Evolutionary conservation across 2,113 vertebrate genomes (phyloP).

Genomic region (Neotoma lepida): DNA sequence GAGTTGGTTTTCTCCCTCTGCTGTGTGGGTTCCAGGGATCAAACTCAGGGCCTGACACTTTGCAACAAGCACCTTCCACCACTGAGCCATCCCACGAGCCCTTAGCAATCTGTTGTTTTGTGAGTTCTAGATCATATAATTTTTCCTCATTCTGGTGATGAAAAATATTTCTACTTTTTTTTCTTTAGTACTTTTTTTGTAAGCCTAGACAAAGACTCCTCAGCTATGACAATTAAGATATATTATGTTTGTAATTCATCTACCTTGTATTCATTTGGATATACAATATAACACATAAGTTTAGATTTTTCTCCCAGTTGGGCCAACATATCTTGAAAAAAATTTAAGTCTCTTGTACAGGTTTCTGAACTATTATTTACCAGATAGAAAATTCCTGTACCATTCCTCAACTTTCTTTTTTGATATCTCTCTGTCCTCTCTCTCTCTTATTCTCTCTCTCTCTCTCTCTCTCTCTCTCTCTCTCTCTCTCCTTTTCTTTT

Average conservation of each 20-base stretch:
- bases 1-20: neutral
- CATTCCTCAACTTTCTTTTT: neutral
- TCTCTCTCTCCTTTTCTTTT: neutral
- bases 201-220: neutral
- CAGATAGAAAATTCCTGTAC: neutral
- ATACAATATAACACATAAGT: neutral
- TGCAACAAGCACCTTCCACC: neutral
- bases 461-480: neutral
- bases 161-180: neutral
- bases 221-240: neutral
- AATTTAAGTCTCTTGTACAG: neutral
- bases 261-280: neutral
- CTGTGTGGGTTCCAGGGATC: neutral
- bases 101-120: neutral
- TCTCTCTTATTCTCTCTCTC: neutral
- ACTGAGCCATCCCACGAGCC: no score
- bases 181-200: neutral
- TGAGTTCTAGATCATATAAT: neutral
- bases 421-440: neutral
- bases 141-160: neutral
- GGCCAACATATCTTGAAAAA: neutral
- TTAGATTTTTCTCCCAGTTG: neutral
- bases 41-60: neutral
- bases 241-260: neutral
- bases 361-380: neutral